These are phyloP conservation scores for Bos javanicus DNA, from an alignment of 2,113 vertebrate genomes.

Conservation along the genomic window DNA sequence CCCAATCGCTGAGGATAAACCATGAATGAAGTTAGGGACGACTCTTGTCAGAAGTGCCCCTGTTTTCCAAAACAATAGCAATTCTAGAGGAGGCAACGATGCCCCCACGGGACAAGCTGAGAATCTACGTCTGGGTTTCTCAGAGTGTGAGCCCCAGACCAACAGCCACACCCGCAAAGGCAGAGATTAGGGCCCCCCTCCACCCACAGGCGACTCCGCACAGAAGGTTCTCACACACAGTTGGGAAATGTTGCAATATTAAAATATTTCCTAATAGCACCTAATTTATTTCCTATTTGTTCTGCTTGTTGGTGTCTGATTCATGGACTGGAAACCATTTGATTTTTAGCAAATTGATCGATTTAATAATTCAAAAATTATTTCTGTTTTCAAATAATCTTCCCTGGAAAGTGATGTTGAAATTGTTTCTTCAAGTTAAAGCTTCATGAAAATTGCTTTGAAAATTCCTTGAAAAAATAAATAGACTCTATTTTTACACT, in stretches of 20 bases:
- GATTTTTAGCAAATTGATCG: neutral
- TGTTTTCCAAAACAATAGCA: neutral
- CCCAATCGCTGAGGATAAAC: neutral
- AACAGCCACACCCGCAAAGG: neutral
- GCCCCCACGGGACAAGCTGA: neutral
- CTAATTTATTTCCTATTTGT: neutral
- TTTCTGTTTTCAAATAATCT: constrained; percentile 22
- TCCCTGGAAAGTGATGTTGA: neutral
- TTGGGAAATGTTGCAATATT: neutral
- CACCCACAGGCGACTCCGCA: neutral
- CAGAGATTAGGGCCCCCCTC: neutral
- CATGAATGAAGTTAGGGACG: neutral
- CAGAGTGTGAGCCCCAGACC: neutral
- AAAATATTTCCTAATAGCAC: neutral
- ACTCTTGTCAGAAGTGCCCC: neutral
- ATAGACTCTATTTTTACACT: neutral
- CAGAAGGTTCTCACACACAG: neutral
- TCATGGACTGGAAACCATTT: neutral
- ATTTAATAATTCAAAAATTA: neutral
- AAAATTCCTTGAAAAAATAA: constrained; percentile 8
- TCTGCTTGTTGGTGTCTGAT: constrained; percentile 18
- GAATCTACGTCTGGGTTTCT: neutral
- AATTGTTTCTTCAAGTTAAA: constrained; percentile 3
- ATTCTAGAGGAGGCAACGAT: neutral
- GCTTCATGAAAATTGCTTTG: neutral